These are phyloP conservation scores for Morpho helenor DNA, from an alignment of 2,888 invertebrate species.

Conservation along the genomic window DNA sequence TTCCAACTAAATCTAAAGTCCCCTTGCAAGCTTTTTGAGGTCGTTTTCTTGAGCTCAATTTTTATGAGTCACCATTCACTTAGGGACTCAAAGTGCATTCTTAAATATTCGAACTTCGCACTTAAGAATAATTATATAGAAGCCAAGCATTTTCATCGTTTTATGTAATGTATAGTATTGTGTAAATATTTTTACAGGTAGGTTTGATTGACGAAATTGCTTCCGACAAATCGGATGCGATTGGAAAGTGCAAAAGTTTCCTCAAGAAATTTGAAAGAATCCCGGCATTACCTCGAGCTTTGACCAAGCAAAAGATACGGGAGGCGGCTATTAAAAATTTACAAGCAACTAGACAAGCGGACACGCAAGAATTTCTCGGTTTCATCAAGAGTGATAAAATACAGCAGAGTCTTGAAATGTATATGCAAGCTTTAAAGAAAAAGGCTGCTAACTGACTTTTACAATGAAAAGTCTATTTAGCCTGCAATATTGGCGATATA, in stretches of 20 bases:
- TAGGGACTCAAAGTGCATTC: no score
- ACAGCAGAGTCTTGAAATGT: slow-evolving; percentile 85
- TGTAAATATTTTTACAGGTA: slow-evolving; percentile 48
- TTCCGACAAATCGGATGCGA: slow-evolving; percentile 82
- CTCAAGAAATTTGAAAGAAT: slow-evolving; percentile 83
- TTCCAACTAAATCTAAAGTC: no score
- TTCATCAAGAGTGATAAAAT: slow-evolving; percentile 81
- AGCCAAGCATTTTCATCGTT: no score
- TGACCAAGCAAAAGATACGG: slow-evolving; percentile 79
- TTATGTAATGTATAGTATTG: no score
- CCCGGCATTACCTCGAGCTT: slow-evolving; percentile 77
- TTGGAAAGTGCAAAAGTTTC: slow-evolving; percentile 83
- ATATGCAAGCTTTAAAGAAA: slow-evolving; percentile 84
- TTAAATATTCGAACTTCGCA: no score
- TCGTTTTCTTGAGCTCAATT: no score
- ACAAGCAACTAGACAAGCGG: slow-evolving; percentile 79
- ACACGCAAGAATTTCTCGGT: slow-evolving; percentile 81
- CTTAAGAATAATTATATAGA: no score
- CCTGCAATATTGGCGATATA: no score
- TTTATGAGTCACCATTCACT: no score
- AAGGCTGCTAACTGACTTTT: slow-evolving; percentile 47
- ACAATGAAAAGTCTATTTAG: background rate
- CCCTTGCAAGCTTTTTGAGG: no score
- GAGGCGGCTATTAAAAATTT: slow-evolving; percentile 71
- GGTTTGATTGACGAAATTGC: slow-evolving; percentile 89